Evolutionary conservation across 2,888 invertebrate species (phyloP), one percentile per base, ranked within the genome.

Genomic region (Eurytoma californica): DNA sequence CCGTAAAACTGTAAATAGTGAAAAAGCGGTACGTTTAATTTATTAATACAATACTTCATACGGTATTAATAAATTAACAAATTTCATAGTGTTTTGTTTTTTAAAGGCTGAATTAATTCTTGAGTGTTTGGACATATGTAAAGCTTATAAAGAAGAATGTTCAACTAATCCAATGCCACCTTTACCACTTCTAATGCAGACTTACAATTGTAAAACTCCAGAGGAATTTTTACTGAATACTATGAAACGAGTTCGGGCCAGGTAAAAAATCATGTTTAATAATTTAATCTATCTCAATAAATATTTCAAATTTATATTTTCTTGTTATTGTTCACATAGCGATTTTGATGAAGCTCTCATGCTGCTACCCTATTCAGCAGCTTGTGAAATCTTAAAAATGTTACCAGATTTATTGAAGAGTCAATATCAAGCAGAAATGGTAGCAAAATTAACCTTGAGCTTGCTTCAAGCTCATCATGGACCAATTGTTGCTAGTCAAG

Each of bases 271-370:
- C 57, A 75, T 69, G 3, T 57, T 65, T 76, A 24, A 77, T 70
- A 74, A 60, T 76, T 69, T 77, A 65, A 28, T 78, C 14, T 58
- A 60, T 66, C 5, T 51, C 67, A 66, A 72, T 30, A 16, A 67
- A 65, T 24, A 14, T 60, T 66, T 55, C 18, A 3, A n/a, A 77
- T n/a, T 30, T 7, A 49, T 53, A 24, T 49, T 51, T 49, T 47
- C 76, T 53, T 12, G 80, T 77, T 13, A 83, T 60, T 53, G 24
- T 82, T n/a, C 80, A 74, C 55, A 82, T 90, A 97, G 98, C 87
- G 98, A 98, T 87, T 90, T 99, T 80, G 97, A 98, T 90, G 97
- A 98, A 90, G 93, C 97, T 0, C 91, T 99, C 0, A 91, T 98
- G 0, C 91, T 98, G 14, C 91, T 99, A 61, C 97, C 98, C 1